These are phyloP conservation scores for Myodes glareolus DNA, from an alignment of 2,113 vertebrate genomes.

Conservation along the genomic window DNA sequence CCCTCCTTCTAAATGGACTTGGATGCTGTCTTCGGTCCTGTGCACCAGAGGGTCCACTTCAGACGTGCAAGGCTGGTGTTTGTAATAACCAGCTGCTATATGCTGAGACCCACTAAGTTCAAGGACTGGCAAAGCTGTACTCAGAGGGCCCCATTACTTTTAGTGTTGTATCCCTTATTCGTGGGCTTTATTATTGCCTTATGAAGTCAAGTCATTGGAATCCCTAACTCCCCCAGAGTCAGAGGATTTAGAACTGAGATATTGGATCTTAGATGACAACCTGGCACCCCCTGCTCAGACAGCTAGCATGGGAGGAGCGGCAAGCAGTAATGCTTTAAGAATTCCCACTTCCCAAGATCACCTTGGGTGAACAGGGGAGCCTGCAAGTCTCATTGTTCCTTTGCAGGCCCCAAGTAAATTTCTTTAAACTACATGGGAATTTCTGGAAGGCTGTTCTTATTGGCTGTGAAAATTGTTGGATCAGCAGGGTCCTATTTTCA, in stretches of 20 bases:
- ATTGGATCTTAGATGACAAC: neutral
- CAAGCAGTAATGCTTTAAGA: neutral
- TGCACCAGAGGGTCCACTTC: neutral
- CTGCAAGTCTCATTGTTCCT: neutral
- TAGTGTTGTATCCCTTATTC: neutral
- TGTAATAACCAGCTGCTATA: neutral
- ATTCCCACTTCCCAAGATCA: neutral
- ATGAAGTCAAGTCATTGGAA: neutral
- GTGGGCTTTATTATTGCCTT: neutral
- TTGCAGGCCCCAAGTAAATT: neutral
- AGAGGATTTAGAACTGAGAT: constrained; percentile 11
- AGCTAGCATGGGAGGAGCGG: neutral
- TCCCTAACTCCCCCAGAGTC: constrained; percentile 14
- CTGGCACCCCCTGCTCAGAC: neutral
- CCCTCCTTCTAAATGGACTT: neutral
- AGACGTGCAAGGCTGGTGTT: neutral
- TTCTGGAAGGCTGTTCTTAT: neutral
- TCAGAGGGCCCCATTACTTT: neutral
- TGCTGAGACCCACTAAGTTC: neutral
- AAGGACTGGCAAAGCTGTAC: neutral
- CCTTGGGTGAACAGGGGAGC: neutral
- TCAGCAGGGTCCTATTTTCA: neutral
- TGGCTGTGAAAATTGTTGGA: neutral
- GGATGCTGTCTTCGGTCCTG: neutral
- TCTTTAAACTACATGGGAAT: neutral